These are phyloP conservation scores for Silurus aristotelis DNA, from an alignment of 2,797 vertebrate species.

Conservation along the genomic window DNA sequence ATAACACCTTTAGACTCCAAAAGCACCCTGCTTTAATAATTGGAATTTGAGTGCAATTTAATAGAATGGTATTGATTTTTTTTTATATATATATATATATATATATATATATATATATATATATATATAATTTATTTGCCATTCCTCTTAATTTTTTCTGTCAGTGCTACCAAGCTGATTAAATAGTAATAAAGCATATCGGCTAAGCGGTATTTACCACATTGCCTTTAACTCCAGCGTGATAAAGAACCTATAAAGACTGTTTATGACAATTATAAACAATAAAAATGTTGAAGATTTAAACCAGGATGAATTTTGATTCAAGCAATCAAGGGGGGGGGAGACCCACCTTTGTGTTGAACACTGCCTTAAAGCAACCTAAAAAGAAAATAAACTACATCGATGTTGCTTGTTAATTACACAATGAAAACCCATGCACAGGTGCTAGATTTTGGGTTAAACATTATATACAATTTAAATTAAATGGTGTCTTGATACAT, in stretches of 20 bases:
- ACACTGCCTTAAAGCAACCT: background rate
- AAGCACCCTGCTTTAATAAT: background rate
- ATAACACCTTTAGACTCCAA: background rate
- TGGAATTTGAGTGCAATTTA: background rate
- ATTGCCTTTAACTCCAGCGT: background rate
- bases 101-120: background rate
- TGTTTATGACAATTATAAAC: background rate
- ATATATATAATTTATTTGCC: background rate
- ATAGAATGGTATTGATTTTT: background rate
- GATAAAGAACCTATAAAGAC: background rate
- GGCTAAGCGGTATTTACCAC: background rate
- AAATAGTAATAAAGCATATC: background rate
- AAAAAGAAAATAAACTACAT: background rate
- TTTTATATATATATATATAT: background rate
- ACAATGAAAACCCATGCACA: background rate
- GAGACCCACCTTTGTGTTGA: too few species aligned
- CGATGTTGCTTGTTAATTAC: background rate
- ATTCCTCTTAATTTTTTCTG: too few species aligned
- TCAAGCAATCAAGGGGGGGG: too few species aligned
- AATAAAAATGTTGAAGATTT: background rate
- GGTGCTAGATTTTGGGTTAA: background rate
- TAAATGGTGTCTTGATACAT: background rate
- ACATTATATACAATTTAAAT: background rate
- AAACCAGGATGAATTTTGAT: constrained; percentile 2
- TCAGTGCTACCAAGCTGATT: background rate